Conservation (phyloP, 2,888 invertebrate genomes). For the Drosophila anceps region DNA sequence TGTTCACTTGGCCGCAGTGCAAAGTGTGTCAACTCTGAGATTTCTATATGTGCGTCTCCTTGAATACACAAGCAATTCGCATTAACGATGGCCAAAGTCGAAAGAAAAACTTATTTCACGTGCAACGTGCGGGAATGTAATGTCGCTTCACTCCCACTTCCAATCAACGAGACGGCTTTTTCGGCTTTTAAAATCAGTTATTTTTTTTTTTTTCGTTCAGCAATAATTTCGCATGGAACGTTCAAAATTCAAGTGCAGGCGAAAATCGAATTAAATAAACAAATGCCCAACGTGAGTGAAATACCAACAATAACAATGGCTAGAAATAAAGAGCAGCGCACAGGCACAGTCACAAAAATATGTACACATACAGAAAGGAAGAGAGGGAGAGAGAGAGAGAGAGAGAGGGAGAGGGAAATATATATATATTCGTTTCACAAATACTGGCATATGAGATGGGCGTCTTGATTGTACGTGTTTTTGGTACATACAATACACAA, state of each 20-base stretch:
- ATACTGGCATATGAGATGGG: constrained; percentile 38
- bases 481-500: constrained; percentile 31
- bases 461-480: constrained; percentile 61
- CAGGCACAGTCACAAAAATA: constrained; percentile 6
- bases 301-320: constrained; percentile 69
- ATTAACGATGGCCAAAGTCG: constrained; percentile 30
- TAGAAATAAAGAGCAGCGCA: constrained; percentile 28
- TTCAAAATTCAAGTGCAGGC: constrained; percentile 62
- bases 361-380: not conserved
- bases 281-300: constrained; percentile 85
- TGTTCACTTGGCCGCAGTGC: constrained; percentile 62
- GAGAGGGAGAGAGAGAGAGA: not conserved
- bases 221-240: constrained; percentile 42
- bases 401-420: not conserved
- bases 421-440: constrained; percentile 14
- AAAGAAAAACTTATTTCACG: constrained; percentile 26
- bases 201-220: not conserved
- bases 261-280: constrained; percentile 85
- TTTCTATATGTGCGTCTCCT: constrained; percentile 36
- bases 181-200: constrained; percentile 6
- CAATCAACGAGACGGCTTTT: constrained; percentile 15
- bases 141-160: constrained; percentile 30
- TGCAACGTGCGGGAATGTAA: constrained; percentile 42
- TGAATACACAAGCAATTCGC: constrained; percentile 43
- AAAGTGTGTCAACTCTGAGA: constrained; percentile 72